Percentiles rank a stretch among this genome's conserved stretches.
These are phyloP conservation scores for Polypedilum vanderplanki DNA, from an alignment of 1,140 invertebrate genomes.

Conservation along the genomic window DNA sequence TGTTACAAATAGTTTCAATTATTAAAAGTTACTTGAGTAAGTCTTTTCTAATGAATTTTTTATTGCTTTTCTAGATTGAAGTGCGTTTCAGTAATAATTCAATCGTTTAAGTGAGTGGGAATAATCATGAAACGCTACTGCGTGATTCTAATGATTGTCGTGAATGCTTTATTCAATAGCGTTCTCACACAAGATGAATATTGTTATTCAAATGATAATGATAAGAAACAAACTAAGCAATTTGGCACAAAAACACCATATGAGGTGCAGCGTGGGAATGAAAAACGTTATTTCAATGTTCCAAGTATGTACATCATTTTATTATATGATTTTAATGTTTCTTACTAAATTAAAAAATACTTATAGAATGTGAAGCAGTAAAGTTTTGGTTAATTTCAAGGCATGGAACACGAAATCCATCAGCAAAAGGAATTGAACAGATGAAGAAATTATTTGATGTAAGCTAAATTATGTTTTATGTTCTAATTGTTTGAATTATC, in stretches of 20 bases:
- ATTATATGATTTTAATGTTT: background rate
- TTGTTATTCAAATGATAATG: slow-evolving; percentile 52
- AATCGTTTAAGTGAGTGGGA: background rate
- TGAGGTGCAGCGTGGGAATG: slow-evolving; percentile 49
- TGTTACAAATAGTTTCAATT: too few species aligned
- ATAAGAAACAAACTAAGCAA: slow-evolving; percentile 49
- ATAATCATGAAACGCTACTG: background rate
- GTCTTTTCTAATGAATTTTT: background rate
- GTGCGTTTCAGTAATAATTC: background rate
- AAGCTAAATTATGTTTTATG: slow-evolving; percentile 32
- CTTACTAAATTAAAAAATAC: slow-evolving; percentile 31
- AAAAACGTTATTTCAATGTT: slow-evolving; percentile 47
- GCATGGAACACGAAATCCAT: slow-evolving; percentile 57
- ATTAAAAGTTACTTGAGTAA: too few species aligned
- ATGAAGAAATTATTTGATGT: slow-evolving; percentile 48
- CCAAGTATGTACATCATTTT: slow-evolving; percentile 43
- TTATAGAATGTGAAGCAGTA: slow-evolving; percentile 51
- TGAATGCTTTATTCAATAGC: slow-evolving; percentile 25
- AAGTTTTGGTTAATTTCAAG: slow-evolving; percentile 58
- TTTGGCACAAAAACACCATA: slow-evolving; percentile 60
- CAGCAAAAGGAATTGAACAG: slow-evolving; percentile 45
- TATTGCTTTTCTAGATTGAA: background rate
- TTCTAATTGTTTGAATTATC: background rate
- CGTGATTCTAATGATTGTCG: background rate
- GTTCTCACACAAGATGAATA: slow-evolving; percentile 47